Evolutionary conservation across 2,113 vertebrate species (phyloP).

Genomic region (Oncorhynchus keta): DNA sequence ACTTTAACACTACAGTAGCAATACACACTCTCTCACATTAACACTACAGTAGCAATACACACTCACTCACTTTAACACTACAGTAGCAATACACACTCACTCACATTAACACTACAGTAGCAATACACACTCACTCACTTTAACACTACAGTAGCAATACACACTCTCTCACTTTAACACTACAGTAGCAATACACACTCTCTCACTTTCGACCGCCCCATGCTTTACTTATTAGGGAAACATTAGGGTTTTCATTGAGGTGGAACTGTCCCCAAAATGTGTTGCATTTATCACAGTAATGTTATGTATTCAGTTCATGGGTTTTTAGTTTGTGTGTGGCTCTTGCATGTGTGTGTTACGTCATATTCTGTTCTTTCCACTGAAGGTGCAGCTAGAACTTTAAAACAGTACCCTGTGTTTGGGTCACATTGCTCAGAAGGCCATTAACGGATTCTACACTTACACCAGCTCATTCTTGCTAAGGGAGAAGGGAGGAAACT

Average conservation of each 20-base stretch:
- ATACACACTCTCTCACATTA: no score
- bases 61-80: not conserved
- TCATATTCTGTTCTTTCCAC: not conserved
- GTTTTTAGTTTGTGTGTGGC: not conserved
- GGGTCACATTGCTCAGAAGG: not conserved
- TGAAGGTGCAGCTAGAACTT: not conserved
- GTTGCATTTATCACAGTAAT: not conserved
- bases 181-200: no score
- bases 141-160: no score
- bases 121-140: no score
- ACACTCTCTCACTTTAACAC: not conserved
- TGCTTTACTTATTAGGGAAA: no score
- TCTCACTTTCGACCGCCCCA: no score
- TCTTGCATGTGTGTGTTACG: no score
- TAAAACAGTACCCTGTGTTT: not conserved
- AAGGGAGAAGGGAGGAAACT: constrained; percentile 35
- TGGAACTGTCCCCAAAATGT: not conserved
- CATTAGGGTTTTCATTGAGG: not conserved
- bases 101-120: no score
- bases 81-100: no score
- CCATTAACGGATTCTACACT: constrained; percentile 5
- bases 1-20: no score
- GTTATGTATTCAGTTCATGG: not conserved
- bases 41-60: no score
- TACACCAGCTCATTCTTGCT: constrained; percentile 31